Conservation (phyloP, 1,140 invertebrate species). For the Helicoverpa zea region DNA sequence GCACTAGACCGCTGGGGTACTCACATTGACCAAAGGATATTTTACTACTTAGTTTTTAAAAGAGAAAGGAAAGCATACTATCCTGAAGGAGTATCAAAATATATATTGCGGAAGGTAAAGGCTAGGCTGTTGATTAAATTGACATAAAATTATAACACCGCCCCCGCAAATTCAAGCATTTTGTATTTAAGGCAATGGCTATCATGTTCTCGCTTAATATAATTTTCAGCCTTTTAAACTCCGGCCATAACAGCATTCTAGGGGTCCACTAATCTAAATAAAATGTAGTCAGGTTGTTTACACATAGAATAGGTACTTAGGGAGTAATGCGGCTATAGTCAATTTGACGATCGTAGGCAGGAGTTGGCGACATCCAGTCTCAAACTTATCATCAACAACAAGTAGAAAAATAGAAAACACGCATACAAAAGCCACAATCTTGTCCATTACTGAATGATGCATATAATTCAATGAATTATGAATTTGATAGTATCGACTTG, state of each 20-base stretch:
- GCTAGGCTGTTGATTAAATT: neutral
- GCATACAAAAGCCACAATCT: neutral
- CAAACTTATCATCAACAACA: neutral
- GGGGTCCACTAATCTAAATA: slow-evolving; percentile 19
- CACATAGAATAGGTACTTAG: slow-evolving; percentile 1
- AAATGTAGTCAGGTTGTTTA: slow-evolving; percentile 2
- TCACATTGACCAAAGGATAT: too few species aligned
- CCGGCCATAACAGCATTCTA: slow-evolving; percentile 1
- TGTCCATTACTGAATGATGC: neutral
- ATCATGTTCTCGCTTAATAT: neutral
- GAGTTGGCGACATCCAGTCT: neutral
- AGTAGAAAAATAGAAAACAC: neutral
- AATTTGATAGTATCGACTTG: neutral
- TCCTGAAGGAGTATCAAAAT: too few species aligned
- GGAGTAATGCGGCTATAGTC: neutral
- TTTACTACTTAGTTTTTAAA: too few species aligned
- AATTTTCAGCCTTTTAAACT: neutral
- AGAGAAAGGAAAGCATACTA: too few species aligned
- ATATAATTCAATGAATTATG: neutral
- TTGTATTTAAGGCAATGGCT: neutral
- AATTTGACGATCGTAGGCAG: neutral
- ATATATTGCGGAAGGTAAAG: too few species aligned
- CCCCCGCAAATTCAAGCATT: neutral
- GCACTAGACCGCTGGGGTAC: too few species aligned
- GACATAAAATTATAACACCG: neutral